phyloP scores from a whole-genome alignment of 2,113 vertebrate genomes.

The Gulo gulo region DNA sequence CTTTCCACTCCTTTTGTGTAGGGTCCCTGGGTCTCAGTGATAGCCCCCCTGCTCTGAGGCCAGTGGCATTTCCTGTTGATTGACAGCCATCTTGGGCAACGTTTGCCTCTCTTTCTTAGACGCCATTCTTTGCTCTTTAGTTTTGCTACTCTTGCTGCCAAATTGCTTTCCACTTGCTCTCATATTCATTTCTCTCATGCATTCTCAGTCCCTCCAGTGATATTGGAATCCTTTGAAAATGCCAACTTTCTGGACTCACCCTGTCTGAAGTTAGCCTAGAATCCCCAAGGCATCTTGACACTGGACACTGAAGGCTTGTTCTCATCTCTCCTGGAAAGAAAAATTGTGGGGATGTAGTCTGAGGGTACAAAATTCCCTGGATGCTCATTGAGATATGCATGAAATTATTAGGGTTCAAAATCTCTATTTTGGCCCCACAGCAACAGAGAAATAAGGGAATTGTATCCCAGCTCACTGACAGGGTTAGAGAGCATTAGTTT shows the following conservation, averaged over 20 bases:
- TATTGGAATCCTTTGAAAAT: neutral
- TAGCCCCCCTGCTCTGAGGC: neutral
- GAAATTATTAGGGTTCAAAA: neutral
- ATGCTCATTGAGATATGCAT: neutral
- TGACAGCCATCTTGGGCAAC: neutral
- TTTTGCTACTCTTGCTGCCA: neutral
- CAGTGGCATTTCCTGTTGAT: neutral
- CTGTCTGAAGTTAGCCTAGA: neutral
- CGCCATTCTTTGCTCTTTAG: neutral
- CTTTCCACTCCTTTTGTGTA: neutral
- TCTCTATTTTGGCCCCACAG: neutral
- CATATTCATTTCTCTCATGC: neutral
- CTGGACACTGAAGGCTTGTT: neutral
- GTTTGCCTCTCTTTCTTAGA: neutral
- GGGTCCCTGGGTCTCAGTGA: neutral
- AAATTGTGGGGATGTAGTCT: neutral
- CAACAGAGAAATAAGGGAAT: neutral
- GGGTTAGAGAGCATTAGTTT: neutral
- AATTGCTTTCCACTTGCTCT: neutral
- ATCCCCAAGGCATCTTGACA: neutral
- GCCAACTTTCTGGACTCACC: neutral
- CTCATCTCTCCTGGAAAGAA: neutral
- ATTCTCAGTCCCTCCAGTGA: neutral
- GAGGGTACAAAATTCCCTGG: neutral
- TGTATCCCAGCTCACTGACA: neutral